phyloP scores from a whole-genome alignment of 2,797 vertebrate species.

The Gallirallus australis region DNA sequence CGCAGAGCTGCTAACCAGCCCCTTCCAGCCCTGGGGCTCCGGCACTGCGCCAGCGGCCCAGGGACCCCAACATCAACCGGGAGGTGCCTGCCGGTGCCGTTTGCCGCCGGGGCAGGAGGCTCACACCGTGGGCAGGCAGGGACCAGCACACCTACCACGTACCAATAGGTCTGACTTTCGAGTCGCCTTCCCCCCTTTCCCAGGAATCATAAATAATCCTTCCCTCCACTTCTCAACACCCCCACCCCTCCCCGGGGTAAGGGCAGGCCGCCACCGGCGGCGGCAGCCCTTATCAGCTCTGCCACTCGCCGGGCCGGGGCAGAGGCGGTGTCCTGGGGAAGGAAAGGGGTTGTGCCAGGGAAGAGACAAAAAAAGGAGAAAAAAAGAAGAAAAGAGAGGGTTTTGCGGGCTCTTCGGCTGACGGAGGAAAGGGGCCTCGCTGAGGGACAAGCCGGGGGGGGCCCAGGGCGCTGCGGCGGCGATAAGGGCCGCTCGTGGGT shows the following conservation, averaged over 20 bases:
- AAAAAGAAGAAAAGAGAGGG: neutral
- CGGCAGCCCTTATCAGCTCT: neutral
- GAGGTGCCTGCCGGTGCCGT: accelerated
- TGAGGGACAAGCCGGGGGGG: neutral
- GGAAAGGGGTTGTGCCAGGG: conserved; percentile 24
- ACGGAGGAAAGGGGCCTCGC: neutral
- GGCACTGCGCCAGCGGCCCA: accelerated
- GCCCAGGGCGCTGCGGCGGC: neutral
- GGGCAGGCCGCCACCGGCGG: accelerated
- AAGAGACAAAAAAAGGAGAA: too few species aligned
- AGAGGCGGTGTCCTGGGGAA: conserved; percentile 18
- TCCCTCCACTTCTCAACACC: too few species aligned
- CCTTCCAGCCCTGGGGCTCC: accelerated
- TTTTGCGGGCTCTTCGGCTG: neutral
- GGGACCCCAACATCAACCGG: too few species aligned
- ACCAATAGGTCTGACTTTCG: neutral
- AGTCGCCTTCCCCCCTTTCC: neutral
- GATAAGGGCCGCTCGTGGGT: neutral
- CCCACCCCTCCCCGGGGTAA: too few species aligned
- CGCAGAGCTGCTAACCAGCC: accelerated
- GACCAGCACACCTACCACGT: accelerated
- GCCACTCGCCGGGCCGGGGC: neutral
- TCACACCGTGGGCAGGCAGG: neutral
- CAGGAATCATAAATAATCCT: neutral
- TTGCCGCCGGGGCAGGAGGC: neutral